phyloP scores from a whole-genome alignment of 2,797 vertebrate genomes.

The Melanotaenia parkinsoni region DNA sequence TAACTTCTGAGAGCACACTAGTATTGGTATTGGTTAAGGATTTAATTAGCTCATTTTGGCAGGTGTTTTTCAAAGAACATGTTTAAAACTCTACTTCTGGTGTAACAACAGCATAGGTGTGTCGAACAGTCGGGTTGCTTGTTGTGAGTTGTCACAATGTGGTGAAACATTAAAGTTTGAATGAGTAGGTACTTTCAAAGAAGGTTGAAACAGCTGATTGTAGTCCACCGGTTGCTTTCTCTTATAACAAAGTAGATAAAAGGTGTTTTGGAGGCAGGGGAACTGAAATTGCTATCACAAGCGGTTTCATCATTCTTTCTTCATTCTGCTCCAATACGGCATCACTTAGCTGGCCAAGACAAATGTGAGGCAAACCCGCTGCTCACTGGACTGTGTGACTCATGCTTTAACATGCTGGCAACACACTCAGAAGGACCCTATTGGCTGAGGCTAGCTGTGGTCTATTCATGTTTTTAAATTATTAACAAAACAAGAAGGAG shows the following conservation, averaged over 20 bases:
- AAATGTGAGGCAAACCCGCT: conserved; percentile 47
- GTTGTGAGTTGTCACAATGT: background rate
- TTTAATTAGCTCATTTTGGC: background rate
- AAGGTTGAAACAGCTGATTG: background rate
- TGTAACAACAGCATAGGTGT: background rate
- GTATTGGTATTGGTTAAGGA: background rate
- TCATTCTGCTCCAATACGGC: conserved; percentile 22
- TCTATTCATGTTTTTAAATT: conserved; percentile 50
- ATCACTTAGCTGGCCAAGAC: conserved; percentile 42
- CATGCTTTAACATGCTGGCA: conserved; percentile 25
- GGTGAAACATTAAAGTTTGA: background rate
- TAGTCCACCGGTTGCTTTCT: background rate
- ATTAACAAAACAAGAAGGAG: conserved; percentile 54
- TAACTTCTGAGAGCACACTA: background rate
- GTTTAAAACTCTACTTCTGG: background rate
- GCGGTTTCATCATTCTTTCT: conserved; percentile 36
- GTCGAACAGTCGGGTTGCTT: background rate
- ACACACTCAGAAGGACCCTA: conserved; percentile 26
- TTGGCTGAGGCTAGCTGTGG: conserved; percentile 29
- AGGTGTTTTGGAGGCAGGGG: background rate
- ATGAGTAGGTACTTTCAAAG: background rate
- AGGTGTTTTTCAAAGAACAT: background rate
- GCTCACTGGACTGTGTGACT: conserved; percentile 56
- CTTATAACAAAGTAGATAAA: conserved; percentile 10
- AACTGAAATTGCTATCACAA: conserved; percentile 8